phyloP scores from a whole-genome alignment of 1,140 invertebrate genomes.

The Lerema accius region DNA sequence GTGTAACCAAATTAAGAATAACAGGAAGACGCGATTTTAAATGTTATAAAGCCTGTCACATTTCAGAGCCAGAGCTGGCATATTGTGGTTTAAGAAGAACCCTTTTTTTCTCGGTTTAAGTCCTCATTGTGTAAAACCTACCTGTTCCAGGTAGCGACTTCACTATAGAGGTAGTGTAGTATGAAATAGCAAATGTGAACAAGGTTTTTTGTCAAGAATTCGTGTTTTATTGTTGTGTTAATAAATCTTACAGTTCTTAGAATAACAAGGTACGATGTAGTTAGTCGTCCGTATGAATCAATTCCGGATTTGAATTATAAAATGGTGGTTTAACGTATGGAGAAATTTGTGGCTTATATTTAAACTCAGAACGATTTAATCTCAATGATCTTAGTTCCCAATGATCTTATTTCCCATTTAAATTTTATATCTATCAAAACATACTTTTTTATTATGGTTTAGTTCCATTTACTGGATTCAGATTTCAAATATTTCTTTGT shows the following conservation, averaged over 20 bases:
- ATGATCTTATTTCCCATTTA: too few species aligned
- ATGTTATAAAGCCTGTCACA: conserved; percentile 1
- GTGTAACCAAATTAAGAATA: not conserved
- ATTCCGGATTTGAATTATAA: conserved; percentile 13
- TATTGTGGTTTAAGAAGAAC: conserved; percentile 24
- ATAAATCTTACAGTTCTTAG: conserved; percentile 23
- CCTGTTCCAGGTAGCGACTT: conserved; percentile 41
- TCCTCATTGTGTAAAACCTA: conserved; percentile 39
- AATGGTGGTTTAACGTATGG: not conserved
- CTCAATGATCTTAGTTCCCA: too few species aligned
- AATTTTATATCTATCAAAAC: too few species aligned
- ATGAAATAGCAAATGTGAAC: conserved; percentile 18
- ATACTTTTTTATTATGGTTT: too few species aligned
- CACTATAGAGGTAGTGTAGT: conserved; percentile 3
- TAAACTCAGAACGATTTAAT: too few species aligned
- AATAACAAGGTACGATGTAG: conserved; percentile 1
- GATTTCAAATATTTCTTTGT: too few species aligned
- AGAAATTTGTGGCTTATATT: not conserved
- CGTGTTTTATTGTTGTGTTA: conserved; percentile 11
- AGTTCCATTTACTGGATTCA: too few species aligned
- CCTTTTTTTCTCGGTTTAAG: conserved; percentile 31
- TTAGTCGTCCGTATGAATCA: not conserved
- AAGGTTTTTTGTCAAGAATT: conserved; percentile 18
- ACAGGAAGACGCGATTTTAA: conserved; percentile 9
- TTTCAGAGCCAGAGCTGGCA: not conserved